Base-by-base conservation (phyloP, 1,140 invertebrate genomes). In the Cryptotermes secundus region DNA sequence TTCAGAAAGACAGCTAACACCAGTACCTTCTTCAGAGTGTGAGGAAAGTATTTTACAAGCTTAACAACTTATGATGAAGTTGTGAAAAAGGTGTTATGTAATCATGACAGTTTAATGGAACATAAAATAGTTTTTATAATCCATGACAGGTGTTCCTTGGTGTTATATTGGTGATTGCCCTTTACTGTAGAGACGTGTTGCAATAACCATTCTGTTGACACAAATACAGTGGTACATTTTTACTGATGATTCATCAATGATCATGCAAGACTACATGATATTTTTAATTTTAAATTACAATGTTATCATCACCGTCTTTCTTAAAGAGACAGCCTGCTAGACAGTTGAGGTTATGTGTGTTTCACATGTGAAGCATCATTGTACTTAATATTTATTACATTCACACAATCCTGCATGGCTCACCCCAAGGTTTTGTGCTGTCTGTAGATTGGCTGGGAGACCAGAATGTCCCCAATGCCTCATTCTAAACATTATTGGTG, bases 301-400 rank as follows among this genome's bases (percentile, higher is more conserved):
- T 72, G 10, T 72, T 72, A 6, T 65, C 59, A 2, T 31, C 59
- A 31, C 9, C 26, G 26, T 31, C n/a, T 72, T 72, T 72, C n/a
- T 31, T 31, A 72, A 72, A 72, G 26, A 26, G 10, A 72, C 26
- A 31, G n/a, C n/a, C 59, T 72, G 26, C 26, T 72, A 31, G 59
- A 72, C 26, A 72, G 10, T n/a, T 72, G 59, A 72, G 59, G 59
- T 72, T 72, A 72, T 31, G n/a, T 72, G 59, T 72, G 59, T n/a
- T 72, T 72, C 53, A 59, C 26, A 59, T 19, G 22, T 59, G 53
- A 19, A 59, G 53, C 53, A 59, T 59, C 7, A 31, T 72, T 72
- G 59, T 72, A 72, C 59, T 72, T 72, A 72, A 26, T 72, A 72
- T 72, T 72, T 72, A 72, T 72, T 59, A 72, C 59, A 72, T 72